A percentile compares a stretch with the other conserved stretches of the same genome.
phyloP scores from a whole-genome alignment of 2,888 invertebrate species.

The Pyralis farinalis region DNA sequence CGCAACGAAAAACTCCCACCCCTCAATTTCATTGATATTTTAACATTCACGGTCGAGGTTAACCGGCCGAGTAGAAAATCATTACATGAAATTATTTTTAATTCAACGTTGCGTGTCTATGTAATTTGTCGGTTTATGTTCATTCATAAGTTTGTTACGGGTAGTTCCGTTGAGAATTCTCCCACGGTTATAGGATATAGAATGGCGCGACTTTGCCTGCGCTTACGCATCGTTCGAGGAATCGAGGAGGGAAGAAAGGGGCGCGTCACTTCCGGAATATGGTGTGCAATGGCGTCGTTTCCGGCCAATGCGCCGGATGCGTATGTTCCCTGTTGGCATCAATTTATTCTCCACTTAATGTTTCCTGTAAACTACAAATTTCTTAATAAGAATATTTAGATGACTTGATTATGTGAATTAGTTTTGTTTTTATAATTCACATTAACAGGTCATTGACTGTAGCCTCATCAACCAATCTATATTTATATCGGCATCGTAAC shows the following conservation, averaged over 20 bases:
- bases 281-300: constrained; percentile 66
- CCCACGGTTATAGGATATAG: constrained; percentile 69
- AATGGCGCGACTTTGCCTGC: constrained; percentile 38
- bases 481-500: too few species aligned
- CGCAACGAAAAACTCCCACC: constrained; percentile 51
- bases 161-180: constrained; percentile 53
- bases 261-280: constrained; percentile 66
- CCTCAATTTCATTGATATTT: constrained; percentile 46
- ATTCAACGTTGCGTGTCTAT: constrained; percentile 40
- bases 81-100: constrained; percentile 41
- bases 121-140: constrained; percentile 46
- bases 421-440: too few species aligned
- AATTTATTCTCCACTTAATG: constrained; percentile 73
- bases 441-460: too few species aligned
- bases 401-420: too few species aligned
- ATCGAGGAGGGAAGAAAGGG: constrained; percentile 58
- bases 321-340: constrained; percentile 64
- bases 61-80: constrained; percentile 44
- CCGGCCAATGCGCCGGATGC: constrained; percentile 63
- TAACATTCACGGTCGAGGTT: constrained; percentile 30
- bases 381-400: not conserved
- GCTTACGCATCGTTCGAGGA: constrained; percentile 34
- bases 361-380: constrained; percentile 42
- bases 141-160: constrained; percentile 66
- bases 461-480: too few species aligned